A percentile compares a stretch with the other conserved stretches of the same genome.
These are phyloP conservation scores for Peucedramus taeniatus DNA, from an alignment of 2,113 vertebrate genomes.

Conservation along the genomic window DNA sequence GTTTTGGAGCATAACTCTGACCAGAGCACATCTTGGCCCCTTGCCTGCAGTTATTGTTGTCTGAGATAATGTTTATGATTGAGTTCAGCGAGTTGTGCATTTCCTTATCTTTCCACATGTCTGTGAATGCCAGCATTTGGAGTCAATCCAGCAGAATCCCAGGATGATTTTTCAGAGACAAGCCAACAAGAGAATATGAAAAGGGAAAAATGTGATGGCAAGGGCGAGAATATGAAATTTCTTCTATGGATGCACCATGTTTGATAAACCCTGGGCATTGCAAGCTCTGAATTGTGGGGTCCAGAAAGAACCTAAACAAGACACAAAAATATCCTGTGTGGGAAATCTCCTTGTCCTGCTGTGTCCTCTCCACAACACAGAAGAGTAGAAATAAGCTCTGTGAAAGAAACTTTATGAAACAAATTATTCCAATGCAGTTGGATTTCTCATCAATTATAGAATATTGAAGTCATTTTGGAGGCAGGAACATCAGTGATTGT, in stretches of 20 bases:
- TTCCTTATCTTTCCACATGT: conserved; percentile 4
- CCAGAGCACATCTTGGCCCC: neutral
- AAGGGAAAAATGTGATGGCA: neutral
- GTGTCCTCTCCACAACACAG: neutral
- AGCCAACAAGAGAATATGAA: neutral
- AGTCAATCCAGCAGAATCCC: neutral
- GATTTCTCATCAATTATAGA: neutral
- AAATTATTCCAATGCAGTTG: neutral
- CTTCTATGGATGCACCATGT: accelerated
- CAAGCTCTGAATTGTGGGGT: neutral
- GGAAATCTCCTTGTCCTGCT: neutral
- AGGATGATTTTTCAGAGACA: neutral
- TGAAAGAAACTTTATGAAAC: neutral
- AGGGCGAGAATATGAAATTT: neutral
- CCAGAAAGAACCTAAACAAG: neutral
- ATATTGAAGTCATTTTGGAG: neutral
- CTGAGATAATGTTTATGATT: conserved; percentile 6
- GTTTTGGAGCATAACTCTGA: neutral
- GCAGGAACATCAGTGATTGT: neutral
- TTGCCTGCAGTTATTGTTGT: neutral
- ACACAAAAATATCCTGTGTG: neutral
- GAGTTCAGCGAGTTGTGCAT: neutral
- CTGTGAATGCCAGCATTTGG: neutral
- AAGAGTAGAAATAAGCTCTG: neutral
- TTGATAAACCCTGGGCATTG: neutral